phyloP scores from a whole-genome alignment of 2,797 vertebrate genomes.

The Astyanax mexicanus region DNA sequence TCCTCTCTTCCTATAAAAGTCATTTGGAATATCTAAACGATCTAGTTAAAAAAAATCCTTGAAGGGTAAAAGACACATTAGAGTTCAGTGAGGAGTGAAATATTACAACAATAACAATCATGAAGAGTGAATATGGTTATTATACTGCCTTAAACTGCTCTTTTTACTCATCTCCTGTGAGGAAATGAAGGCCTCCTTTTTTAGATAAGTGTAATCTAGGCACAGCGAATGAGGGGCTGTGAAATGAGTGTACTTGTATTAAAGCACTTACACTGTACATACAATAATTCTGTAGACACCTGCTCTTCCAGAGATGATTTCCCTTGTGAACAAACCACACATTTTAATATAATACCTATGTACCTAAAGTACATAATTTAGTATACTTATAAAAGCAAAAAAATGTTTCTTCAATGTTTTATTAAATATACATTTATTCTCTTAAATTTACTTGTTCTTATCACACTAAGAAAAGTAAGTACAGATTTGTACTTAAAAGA shows the following conservation, averaged over 20 bases:
- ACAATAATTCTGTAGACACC: too few species aligned
- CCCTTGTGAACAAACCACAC: too few species aligned
- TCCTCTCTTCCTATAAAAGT: slow-evolving; percentile 7
- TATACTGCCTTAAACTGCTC: background rate
- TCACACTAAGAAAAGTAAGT: too few species aligned
- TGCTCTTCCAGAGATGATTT: too few species aligned
- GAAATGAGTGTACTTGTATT: background rate
- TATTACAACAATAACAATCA: slow-evolving; percentile 8
- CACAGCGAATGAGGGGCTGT: background rate
- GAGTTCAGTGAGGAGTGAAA: background rate
- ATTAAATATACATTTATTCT: too few species aligned
- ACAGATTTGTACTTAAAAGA: too few species aligned
- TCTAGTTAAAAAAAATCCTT: background rate
- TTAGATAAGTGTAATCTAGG: background rate
- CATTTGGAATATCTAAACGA: background rate
- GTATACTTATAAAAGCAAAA: too few species aligned
- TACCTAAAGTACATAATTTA: too few species aligned
- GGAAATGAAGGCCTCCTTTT: background rate
- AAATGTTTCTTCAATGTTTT: too few species aligned
- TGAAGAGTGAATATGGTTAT: background rate
- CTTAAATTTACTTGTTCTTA: too few species aligned
- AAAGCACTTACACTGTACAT: too few species aligned
- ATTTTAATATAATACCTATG: too few species aligned
- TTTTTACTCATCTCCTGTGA: background rate
- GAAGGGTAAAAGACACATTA: background rate